Evolutionary conservation across 2,113 vertebrate species (phyloP), one percentile per base, ranked within the genome.

Genomic region (Pachycephala philippinensis): DNA sequence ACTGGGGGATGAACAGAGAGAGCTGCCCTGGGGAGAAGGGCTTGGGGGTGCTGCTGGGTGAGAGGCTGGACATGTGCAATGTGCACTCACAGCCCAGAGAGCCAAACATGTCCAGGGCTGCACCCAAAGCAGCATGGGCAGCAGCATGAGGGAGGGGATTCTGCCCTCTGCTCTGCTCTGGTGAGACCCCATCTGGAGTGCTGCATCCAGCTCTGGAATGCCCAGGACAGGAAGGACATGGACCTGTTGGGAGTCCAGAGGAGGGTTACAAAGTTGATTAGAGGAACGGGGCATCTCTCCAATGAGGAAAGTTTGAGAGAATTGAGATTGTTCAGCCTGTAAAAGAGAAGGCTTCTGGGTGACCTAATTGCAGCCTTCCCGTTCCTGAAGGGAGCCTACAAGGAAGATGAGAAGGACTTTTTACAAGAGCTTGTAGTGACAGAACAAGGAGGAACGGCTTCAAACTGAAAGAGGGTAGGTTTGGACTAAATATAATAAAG

Each of bases 121-220:
- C 42, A 65, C 11, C 50, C 60, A 57, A 10, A 71, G 49, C 49
- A 56, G 16, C 0, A 0, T 35, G 24, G 16, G 6, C 49, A 64
- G 17, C 57, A 71, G 21, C 11, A 3, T 1, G 1, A 57, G 35
- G 21, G 22, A 23, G 22, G 12, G 19, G 18, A 27, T 44, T 31
- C 59, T 65, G 37, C 1, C 14, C 49, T 87, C 12, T 40, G 19
- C 47, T 64, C 11, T 68, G n/a, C 37, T 19, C 37, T 61, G 26
- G 10, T 53, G 40, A 64, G 40, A 47, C 14, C 15, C 49, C n/a
- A 23, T 0, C 59, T 56, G 23, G 1, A 56, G 2, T 0, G 1
- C 40, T 54, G 40, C 9, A 5, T 33, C 49, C 28, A 23, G n/a
- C 12, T 56, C 49, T 74, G 59, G 11, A 3, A 12, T 10, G 7